Base-by-base conservation (phyloP, 2,888 invertebrate species). In the Diaphora mendica region DNA sequence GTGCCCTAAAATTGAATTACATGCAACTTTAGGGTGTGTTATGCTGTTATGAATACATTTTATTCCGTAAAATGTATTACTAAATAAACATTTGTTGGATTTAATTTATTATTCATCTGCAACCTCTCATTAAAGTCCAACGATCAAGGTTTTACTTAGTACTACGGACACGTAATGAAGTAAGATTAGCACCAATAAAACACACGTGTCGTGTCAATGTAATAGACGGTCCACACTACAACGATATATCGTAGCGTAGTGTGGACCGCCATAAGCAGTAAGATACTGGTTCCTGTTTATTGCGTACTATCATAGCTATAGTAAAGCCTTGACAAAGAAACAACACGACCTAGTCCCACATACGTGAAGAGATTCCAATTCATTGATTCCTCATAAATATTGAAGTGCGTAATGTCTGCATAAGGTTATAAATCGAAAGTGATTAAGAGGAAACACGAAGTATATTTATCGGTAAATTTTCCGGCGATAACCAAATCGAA, bases 1-100 rank as follows among this genome's bases (percentile, higher is more conserved):
- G 77, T 86, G 85, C 70, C 86, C 85, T 86, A 87, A 86, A 84
- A 83, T 77, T 77, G 39, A 71, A 75, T 59, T 76, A 77, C 78
- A 78, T 82, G 79, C 75, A 55, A 83, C 73, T 77, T 83, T 74
- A n/a, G 72, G 83, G 85, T 68, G 83, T 81, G 79, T 72, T 72
- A 59, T 33, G 39, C 70, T 75, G 65, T 64, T 62, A n/a, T 64
- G 48, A 66, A 69, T 23, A 62, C 1, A 62, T 62, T 62, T 59
- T 15, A 64, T 42, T 66, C 33, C 26, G 35, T 30, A 13, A 55
- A 44, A 20, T 48, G n/a, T 51, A 13, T 48, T 30, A 35, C 20
- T 51, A 30, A 30, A 30, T 62, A 62, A 62, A 48, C 33, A 20
- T 17, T 68, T n/a, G 26, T 23, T 26, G 11, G 4, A 17, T 20